phyloP scores from a whole-genome alignment of 1,140 invertebrate genomes.

The Lepidurus apus region DNA sequence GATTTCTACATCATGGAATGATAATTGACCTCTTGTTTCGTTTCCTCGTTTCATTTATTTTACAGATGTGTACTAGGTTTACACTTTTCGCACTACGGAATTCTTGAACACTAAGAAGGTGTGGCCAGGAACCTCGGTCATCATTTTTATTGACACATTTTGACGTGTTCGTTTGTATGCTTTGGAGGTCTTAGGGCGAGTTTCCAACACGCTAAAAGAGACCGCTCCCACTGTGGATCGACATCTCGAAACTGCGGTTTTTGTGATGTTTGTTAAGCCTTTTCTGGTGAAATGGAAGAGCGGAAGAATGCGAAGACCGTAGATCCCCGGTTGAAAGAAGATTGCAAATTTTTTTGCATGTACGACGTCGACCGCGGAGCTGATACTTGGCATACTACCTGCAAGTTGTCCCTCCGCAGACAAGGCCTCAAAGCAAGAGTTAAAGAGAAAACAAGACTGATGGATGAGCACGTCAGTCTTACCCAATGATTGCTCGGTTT shows the following conservation, averaged over 20 bases:
- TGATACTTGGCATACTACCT: too few species aligned
- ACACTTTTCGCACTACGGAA: too few species aligned
- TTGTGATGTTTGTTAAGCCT: not conserved
- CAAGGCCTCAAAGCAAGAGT: not conserved
- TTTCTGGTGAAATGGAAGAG: not conserved
- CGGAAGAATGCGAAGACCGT: not conserved
- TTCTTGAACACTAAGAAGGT: too few species aligned
- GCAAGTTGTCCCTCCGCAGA: too few species aligned
- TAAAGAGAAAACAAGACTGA: slow-evolving; percentile 6
- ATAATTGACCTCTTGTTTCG: not conserved
- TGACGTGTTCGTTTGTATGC: too few species aligned
- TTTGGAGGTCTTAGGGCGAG: too few species aligned
- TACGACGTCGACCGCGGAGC: not conserved
- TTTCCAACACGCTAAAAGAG: not conserved
- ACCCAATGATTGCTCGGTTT: not conserved
- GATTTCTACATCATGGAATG: not conserved
- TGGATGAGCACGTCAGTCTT: not conserved
- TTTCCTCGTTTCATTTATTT: not conserved
- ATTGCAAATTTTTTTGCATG: not conserved
- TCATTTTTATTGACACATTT: too few species aligned
- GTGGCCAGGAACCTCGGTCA: too few species aligned
- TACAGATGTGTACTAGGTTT: too few species aligned
- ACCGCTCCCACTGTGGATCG: not conserved
- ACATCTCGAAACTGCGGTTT: not conserved
- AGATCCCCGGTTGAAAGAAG: not conserved